These are phyloP conservation scores for Trichosurus vulpecula DNA, from an alignment of 2,797 vertebrate species.

Conservation along the genomic window DNA sequence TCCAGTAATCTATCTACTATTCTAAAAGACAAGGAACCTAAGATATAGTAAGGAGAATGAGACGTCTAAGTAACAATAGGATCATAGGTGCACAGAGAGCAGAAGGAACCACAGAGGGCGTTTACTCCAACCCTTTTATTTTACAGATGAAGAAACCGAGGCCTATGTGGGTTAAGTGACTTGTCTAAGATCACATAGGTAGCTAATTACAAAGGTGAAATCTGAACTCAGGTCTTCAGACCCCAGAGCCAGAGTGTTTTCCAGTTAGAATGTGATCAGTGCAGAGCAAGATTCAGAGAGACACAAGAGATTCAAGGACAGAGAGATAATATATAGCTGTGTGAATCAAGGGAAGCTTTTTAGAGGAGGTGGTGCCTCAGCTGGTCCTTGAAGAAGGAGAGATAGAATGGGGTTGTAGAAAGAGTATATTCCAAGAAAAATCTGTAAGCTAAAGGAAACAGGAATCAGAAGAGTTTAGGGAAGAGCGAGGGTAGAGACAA, in stretches of 20 bases:
- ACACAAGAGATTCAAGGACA: not conserved
- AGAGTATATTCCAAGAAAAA: not conserved
- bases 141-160: not conserved
- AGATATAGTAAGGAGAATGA: not conserved
- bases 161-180: not conserved
- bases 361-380: not conserved
- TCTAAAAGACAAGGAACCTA: not conserved
- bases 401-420: not conserved
- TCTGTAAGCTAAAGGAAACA: not conserved
- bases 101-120: not conserved
- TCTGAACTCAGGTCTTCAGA: not conserved
- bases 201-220: not conserved
- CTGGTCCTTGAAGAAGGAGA: not conserved
- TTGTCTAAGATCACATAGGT: not conserved
- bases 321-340: not conserved
- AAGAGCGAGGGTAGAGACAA: not conserved
- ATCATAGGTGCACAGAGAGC: not conserved
- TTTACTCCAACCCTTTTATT: not conserved
- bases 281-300: not conserved
- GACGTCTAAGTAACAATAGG: not conserved
- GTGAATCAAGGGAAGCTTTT: not conserved
- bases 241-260: not conserved
- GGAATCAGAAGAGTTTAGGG: slow-evolving; percentile 39
- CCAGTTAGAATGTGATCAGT: not conserved
- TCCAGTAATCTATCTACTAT: not conserved